Conservation (phyloP, 1,140 invertebrate genomes). For the Drosophila nannoptera region DNA sequence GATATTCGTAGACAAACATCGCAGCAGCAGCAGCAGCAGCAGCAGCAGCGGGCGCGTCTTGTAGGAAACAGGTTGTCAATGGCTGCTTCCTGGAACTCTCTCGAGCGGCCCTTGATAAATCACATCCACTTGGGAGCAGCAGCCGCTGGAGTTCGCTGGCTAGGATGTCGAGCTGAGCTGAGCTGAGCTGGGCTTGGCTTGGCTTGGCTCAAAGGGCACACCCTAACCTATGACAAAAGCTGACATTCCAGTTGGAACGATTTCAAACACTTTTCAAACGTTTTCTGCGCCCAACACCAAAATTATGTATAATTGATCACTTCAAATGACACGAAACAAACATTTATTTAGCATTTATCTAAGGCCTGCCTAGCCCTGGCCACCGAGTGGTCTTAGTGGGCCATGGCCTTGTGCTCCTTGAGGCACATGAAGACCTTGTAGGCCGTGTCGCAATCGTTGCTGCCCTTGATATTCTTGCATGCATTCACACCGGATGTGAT, state of each 20-base stretch:
- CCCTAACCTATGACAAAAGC: no score
- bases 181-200: conserved; percentile 11
- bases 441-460: conserved; percentile 70
- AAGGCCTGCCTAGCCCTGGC: conserved; percentile 13
- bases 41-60: conserved; percentile 16
- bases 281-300: conserved; percentile 11
- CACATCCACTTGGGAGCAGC: conserved; percentile 25
- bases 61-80: conserved; percentile 72
- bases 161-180: no score
- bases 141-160: no score
- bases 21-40: conserved; percentile 27
- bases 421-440: conserved; percentile 68
- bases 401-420: conserved; percentile 59
- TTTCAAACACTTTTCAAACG: not conserved
- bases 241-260: not conserved
- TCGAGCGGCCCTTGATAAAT: conserved; percentile 61
- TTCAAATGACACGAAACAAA: conserved; percentile 27
- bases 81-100: conserved; percentile 57
- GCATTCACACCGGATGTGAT: conserved; percentile 56
- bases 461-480: conserved; percentile 63
- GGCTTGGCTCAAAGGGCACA: conserved; percentile 1
- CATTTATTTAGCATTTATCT: conserved; percentile 49
- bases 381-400: not conserved
- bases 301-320: conserved; percentile 39
- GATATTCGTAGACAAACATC: conserved; percentile 70